A percentile compares a stretch with the other conserved stretches of the same genome.
These are phyloP conservation scores for Meloe dianella DNA, from an alignment of 2,888 invertebrate genomes.

Conservation along the genomic window DNA sequence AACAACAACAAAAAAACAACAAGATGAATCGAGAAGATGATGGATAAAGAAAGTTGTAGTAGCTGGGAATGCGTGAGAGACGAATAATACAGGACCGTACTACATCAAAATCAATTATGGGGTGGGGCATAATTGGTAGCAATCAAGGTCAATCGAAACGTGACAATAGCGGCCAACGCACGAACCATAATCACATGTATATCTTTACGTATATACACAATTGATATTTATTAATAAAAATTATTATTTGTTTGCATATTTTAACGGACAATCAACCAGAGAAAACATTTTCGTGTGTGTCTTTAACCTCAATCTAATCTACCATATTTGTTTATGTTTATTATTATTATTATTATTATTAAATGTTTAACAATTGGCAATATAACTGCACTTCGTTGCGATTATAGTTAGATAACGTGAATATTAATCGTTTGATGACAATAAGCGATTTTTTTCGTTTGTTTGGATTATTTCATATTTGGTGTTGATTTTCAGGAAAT, in stretches of 20 bases:
- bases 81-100: neutral
- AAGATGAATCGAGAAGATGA: neutral
- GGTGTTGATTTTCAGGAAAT: slow-evolving; percentile 7
- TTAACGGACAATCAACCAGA: neutral
- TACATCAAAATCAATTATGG: neutral
- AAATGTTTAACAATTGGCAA: neutral
- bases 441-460: too few relatives aligned
- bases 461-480: neutral
- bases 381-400: neutral
- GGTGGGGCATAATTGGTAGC: too few relatives aligned
- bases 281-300: neutral
- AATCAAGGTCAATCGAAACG: too few relatives aligned
- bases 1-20: neutral
- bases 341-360: neutral
- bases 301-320: neutral
- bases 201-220: too few relatives aligned
- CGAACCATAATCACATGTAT: too few relatives aligned
- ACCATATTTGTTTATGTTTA: neutral
- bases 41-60: slow-evolving; percentile 1
- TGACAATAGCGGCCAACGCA: too few relatives aligned
- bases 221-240: too few relatives aligned
- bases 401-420: neutral
- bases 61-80: slow-evolving; percentile 3
- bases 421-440: too few relatives aligned
- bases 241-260: neutral